phyloP scores from a whole-genome alignment of 2,888 invertebrate genomes.

The Drosophila buzzatii region DNA sequence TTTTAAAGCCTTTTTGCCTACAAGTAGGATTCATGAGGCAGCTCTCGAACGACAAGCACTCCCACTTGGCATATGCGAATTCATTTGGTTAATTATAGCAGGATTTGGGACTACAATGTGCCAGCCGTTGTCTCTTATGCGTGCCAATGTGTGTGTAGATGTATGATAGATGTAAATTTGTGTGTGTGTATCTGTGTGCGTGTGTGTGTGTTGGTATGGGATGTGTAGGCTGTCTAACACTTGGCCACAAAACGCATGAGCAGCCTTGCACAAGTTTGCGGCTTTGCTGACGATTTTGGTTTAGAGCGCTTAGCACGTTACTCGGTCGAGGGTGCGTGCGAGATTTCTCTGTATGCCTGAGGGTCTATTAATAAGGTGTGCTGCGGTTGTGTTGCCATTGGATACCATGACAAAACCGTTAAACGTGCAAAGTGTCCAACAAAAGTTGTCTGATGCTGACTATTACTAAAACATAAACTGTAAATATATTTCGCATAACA shows the following conservation, averaged over 20 bases:
- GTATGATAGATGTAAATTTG: background rate
- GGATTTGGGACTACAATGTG: conserved; percentile 51
- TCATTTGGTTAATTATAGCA: conserved; percentile 76
- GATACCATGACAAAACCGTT: conserved; percentile 45
- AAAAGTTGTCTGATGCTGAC: conserved; percentile 51
- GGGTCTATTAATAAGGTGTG: conserved; percentile 42
- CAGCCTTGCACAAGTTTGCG: conserved; percentile 43
- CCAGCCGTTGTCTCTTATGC: conserved; percentile 6
- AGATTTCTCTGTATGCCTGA: conserved; percentile 5
- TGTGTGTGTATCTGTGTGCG: background rate
- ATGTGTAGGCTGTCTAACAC: conserved; percentile 14
- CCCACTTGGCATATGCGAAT: conserved; percentile 63
- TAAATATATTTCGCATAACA: conserved; percentile 58
- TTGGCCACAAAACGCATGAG: conserved; percentile 37
- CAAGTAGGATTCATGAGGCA: conserved; percentile 28
- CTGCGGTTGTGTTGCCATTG: conserved; percentile 33
- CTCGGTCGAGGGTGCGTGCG: conserved; percentile 1
- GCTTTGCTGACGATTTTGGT: conserved; percentile 39
- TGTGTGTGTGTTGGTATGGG: background rate
- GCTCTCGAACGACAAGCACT: conserved; percentile 23
- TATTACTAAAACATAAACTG: conserved; percentile 51
- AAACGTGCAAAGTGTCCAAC: conserved; percentile 28
- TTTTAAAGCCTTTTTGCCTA: background rate
- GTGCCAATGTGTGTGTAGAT: conserved; percentile 5
- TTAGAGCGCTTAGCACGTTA: conserved; percentile 16